A percentile compares a stretch with the other conserved stretches of the same genome.
These are phyloP conservation scores for Stegodyphus dumicola DNA, from an alignment of 1,140 invertebrate genomes.

Conservation along the genomic window DNA sequence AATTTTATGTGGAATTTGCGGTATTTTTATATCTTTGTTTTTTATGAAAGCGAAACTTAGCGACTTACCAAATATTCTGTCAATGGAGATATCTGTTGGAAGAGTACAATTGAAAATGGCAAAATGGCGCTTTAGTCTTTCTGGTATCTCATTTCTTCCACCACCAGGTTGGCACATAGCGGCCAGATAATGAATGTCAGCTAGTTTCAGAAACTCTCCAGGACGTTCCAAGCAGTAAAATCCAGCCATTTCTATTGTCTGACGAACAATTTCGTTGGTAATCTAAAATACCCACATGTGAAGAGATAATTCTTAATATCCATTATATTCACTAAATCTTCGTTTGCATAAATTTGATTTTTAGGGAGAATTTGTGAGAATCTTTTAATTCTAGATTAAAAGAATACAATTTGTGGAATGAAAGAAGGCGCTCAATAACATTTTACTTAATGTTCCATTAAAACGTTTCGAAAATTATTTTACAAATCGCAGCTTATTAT, in stretches of 20 bases:
- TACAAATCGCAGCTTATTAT: too few relatives aligned
- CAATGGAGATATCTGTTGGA: constrained; percentile 85
- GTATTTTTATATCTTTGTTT: too few relatives aligned
- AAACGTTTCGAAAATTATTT: too few relatives aligned
- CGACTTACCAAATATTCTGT: constrained; percentile 80
- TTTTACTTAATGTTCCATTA: too few relatives aligned
- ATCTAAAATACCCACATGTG: constrained; percentile 69
- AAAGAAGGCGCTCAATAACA: too few relatives aligned
- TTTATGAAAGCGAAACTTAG: background rate
- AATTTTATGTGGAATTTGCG: too few relatives aligned
- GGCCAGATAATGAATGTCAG: constrained; percentile 92
- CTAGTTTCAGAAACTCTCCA: constrained; percentile 91
- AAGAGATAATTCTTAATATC: too few relatives aligned
- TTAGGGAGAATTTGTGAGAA: too few relatives aligned
- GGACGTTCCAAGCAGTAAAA: constrained; percentile 98
- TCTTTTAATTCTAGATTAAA: too few relatives aligned
- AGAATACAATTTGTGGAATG: too few relatives aligned
- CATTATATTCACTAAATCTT: too few relatives aligned
- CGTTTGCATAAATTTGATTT: too few relatives aligned
- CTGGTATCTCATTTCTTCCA: constrained; percentile 95
- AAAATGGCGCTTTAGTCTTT: constrained; percentile 93
- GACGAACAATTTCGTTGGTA: constrained; percentile 95
- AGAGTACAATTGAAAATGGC: constrained; percentile 95
- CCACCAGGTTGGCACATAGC: constrained; percentile 96
- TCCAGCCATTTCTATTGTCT: constrained; percentile 96